Evolutionary conservation across 2,888 invertebrate species (phyloP).

Genomic region (Pseudococcus viburni): DNA sequence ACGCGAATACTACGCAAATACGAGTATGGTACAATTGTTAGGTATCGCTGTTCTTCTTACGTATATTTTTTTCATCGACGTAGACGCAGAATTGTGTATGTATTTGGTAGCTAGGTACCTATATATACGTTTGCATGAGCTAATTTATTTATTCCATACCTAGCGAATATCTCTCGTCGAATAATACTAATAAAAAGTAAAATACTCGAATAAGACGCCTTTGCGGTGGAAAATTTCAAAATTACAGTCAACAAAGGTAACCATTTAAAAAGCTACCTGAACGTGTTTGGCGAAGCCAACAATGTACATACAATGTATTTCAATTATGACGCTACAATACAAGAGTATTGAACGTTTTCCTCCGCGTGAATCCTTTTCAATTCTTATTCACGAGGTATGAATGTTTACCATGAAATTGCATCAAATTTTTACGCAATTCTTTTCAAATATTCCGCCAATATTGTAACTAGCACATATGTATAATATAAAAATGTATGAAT

Average conservation of each 20-base stretch:
- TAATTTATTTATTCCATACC: no score
- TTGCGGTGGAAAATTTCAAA: no score
- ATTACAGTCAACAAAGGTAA: no score
- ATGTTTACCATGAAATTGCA: background rate
- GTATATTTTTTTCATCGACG: background rate
- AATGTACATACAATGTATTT: background rate
- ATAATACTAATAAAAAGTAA: no score
- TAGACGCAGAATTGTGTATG: background rate
- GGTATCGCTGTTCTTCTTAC: background rate
- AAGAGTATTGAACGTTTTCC: background rate
- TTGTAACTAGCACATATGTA: no score
- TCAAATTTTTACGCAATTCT: background rate
- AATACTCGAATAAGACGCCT: no score
- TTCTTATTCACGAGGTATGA: background rate
- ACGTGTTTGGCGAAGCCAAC: no score
- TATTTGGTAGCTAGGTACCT: background rate
- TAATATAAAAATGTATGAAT: no score
- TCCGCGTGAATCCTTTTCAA: slow-evolving; percentile 1
- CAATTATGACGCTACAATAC: background rate
- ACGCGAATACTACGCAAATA: slow-evolving; percentile 46
- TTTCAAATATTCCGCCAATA: background rate
- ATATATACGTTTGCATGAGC: background rate
- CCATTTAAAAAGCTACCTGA: no score
- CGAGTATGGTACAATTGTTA: slow-evolving; percentile 11
- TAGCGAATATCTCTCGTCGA: no score